Evolutionary conservation across 1,140 invertebrate species (phyloP), one percentile per base, ranked within the genome.

Genomic region (Meloidogyne floridensis): DNA sequence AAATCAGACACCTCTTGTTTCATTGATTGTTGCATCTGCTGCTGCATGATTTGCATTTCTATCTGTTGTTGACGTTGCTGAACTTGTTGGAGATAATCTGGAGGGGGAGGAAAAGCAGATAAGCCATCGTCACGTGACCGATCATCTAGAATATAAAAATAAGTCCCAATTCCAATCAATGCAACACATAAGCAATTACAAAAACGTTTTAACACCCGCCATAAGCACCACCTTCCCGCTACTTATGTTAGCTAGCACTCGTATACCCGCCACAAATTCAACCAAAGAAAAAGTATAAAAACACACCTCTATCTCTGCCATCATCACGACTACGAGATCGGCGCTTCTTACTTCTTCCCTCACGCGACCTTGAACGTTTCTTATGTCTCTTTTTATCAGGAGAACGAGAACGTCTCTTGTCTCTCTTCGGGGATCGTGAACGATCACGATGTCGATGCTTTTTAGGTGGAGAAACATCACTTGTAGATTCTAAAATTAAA

Each of bases 301-400:
- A 47, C 47, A 47, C 7, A 51, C 65, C 72, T 79, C 43, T 47
- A 51, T 71, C 59, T 71, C 11, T 32, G 13, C 77, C 77, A 69
- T 15, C 20, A 18, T 79, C 65, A 11, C 72, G 74, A 56, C 54
- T 65, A 43, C 78, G 43, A 59, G 78, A 80, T 11, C 78, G 59
- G 6, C 78, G 59, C n/a, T 80, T 80, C 69, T 80, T 70, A 2
- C 53, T 32, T n/a, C 47, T 81, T 8, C 80, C 75, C 20, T 77
- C 80, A 18, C 74, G 53, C 8, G 51, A 65, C 69, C 80, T 51
- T 11, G 77, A 79, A 6, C 72, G 43, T 74, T 80, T 80, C 51
- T 80, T 80, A 42, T 77, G 74, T 32, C 75, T 56, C 53, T 81
- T 81, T 65, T 72, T 74, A 10, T 81, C 80, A 13, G 75, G 74